These are phyloP conservation scores for Cephalopholis sonnerati DNA, from an alignment of 2,113 vertebrate species.

Conservation along the genomic window DNA sequence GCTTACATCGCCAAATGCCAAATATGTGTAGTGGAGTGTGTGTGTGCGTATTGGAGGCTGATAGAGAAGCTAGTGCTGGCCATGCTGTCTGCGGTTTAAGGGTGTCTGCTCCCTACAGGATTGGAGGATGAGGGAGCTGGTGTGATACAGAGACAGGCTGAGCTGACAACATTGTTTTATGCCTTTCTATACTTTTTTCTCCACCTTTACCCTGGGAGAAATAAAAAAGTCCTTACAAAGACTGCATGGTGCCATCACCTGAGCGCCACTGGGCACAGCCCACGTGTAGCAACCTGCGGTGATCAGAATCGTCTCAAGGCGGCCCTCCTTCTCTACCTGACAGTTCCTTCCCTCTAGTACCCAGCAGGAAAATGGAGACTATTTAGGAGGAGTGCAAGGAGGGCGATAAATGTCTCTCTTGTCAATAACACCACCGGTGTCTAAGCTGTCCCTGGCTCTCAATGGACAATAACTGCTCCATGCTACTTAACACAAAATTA, in stretches of 20 bases:
- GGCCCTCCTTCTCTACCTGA: constrained; percentile 48
- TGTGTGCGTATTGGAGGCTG: neutral
- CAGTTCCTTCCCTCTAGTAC: constrained; percentile 42
- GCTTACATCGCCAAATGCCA: neutral
- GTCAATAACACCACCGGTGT: constrained; percentile 46
- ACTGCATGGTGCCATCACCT: constrained; percentile 33
- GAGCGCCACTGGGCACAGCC: constrained; percentile 23
- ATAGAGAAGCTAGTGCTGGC: constrained; percentile 7
- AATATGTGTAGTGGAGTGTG: constrained; percentile 3
- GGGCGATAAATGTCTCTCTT: constrained; percentile 56
- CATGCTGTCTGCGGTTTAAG: constrained; percentile 9
- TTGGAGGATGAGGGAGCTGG: neutral
- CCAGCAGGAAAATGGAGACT: constrained; percentile 52
- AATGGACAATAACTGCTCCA: constrained; percentile 8
- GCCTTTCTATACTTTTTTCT: neutral
- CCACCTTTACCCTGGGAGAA: constrained; percentile 14
- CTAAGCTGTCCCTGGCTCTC: constrained; percentile 4
- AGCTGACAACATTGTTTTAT: neutral
- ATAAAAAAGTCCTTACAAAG: neutral
- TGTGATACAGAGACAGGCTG: neutral
- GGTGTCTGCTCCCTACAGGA: neutral
- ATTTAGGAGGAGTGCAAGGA: constrained; percentile 49
- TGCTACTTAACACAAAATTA: neutral
- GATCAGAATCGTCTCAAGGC: constrained; percentile 51
- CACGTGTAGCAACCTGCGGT: constrained; percentile 5